Evolutionary conservation across 2,797 vertebrate species (phyloP).

Genomic region (Adelosebastes latens): DNA sequence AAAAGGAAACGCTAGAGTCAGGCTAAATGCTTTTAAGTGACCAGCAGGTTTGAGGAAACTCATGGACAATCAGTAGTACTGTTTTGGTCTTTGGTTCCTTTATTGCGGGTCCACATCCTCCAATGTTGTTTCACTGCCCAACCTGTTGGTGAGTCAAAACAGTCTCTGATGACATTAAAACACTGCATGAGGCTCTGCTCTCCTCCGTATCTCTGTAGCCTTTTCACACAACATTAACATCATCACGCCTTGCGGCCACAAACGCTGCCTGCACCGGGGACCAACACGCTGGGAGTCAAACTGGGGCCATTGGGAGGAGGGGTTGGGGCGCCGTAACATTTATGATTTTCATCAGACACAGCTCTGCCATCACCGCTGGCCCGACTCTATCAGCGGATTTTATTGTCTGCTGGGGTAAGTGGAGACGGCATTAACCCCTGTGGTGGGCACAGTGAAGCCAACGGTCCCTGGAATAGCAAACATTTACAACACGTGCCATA

Average conservation of each 20-base stretch:
- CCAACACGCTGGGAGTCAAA: conserved; percentile 55
- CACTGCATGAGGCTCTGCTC: conserved; percentile 29
- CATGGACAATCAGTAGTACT: background rate
- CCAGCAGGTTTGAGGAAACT: background rate
- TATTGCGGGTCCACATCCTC: background rate
- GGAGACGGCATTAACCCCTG: conserved; percentile 65
- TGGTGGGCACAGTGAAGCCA: conserved; percentile 58
- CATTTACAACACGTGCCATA: conserved; percentile 74
- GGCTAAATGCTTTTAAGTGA: background rate
- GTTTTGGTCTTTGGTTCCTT: conserved; percentile 9
- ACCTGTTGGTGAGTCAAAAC: conserved; percentile 50
- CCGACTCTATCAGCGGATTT: conserved; percentile 68
- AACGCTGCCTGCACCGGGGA: conserved; percentile 41
- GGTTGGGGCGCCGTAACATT: conserved; percentile 31
- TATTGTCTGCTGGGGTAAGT: conserved; percentile 66
- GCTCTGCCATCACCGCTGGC: conserved; percentile 37
- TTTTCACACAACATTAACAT: conserved; percentile 75
- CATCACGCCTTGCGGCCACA: conserved; percentile 43
- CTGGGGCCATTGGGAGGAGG: conserved; percentile 42
- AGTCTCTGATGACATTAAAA: conserved; percentile 48
- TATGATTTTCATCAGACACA: conserved; percentile 64
- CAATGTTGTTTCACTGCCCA: conserved; percentile 28
- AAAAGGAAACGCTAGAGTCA: background rate
- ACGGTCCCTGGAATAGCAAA: conserved; percentile 69
- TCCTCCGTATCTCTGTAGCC: conserved; percentile 47